Evolutionary conservation across 2,888 invertebrate species (phyloP).

Genomic region (Tenodera sinensis): DNA sequence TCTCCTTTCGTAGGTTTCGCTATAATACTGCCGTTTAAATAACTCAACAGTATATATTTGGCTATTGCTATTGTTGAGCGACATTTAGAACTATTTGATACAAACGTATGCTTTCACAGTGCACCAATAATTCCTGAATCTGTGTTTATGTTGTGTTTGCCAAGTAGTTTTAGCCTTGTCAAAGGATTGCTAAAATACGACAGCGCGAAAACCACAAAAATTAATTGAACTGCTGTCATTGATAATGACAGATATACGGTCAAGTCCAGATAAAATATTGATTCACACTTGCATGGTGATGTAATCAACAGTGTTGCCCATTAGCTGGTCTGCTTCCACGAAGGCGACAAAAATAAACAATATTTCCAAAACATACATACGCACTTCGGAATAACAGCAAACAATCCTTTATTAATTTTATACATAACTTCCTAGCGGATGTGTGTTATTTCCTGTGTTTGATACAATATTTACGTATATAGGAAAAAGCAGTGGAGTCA

Average conservation of each 20-base stretch:
- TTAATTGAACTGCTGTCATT: not conserved
- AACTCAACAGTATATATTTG: too few relatives aligned
- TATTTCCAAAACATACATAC: not conserved
- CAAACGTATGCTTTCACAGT: too few relatives aligned
- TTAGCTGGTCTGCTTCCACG: not conserved
- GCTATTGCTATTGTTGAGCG: too few relatives aligned
- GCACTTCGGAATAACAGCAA: not conserved
- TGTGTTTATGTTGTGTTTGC: too few relatives aligned
- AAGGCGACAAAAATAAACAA: not conserved
- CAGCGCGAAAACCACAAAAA: not conserved
- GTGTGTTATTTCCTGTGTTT: not conserved
- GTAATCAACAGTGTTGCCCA: not conserved
- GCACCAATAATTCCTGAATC: too few relatives aligned
- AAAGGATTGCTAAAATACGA: not conserved
- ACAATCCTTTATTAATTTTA: not conserved
- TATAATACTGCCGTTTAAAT: too few relatives aligned
- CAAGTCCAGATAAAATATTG: not conserved
- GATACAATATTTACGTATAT: not conserved
- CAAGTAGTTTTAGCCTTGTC: not conserved
- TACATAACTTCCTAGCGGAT: not conserved
- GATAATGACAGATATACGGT: not conserved
- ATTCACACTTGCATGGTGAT: not conserved
- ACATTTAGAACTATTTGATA: too few relatives aligned
- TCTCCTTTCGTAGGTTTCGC: too few relatives aligned
- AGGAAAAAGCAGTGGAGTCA: not conserved